Conservation (phyloP, 2,797 vertebrate genomes). For the Cirrhinus mrigala region DNA sequence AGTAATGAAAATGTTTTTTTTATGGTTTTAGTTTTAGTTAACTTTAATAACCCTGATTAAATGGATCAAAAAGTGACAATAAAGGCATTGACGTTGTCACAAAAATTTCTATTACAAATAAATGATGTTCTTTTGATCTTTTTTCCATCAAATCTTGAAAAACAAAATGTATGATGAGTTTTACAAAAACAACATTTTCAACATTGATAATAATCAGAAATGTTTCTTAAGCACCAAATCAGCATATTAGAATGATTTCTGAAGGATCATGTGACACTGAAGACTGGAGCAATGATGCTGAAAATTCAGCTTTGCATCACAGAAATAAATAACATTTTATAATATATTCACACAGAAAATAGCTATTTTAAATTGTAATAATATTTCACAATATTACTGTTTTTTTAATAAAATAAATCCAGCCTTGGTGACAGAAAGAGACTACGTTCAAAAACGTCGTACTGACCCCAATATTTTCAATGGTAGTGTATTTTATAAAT, state of each 20-base stretch:
- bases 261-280: background rate
- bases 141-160: background rate
- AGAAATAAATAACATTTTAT: background rate
- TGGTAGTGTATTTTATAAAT: background rate
- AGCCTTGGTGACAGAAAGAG: background rate
- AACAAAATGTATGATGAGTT: background rate
- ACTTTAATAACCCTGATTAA: background rate
- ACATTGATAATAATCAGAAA: background rate
- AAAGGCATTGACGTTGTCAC: background rate
- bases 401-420: background rate
- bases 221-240: background rate
- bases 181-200: background rate
- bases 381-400: background rate
- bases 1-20: too few species aligned
- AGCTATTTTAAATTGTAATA: background rate
- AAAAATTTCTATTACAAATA: background rate
- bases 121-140: background rate
- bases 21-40: too few species aligned
- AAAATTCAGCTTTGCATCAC: background rate
- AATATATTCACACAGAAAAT: background rate
- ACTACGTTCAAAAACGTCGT: background rate
- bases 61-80: background rate
- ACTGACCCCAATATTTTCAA: background rate
- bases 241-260: background rate
- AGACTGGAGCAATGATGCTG: background rate